These are phyloP conservation scores for Steinernema carpocapsae DNA, from an alignment of 2,888 invertebrate species.

Conservation along the genomic window DNA sequence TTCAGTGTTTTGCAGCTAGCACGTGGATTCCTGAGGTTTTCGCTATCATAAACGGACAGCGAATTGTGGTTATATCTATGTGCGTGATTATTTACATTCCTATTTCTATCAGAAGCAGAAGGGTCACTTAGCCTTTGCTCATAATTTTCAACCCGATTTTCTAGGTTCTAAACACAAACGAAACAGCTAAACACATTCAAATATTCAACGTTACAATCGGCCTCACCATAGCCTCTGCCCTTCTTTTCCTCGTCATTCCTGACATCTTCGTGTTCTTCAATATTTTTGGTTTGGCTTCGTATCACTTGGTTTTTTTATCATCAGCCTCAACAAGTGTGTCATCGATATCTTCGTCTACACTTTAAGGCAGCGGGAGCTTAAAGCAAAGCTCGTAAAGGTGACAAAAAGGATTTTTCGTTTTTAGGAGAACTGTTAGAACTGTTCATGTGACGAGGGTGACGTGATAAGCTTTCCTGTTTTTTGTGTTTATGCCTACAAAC, in stretches of 20 bases:
- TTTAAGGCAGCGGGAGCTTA: background rate
- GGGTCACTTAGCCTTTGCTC: background rate
- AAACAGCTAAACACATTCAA: background rate
- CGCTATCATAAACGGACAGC: background rate
- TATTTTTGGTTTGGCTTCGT: background rate
- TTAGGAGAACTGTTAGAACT: background rate
- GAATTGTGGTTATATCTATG: background rate
- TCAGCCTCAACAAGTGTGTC: slow-evolving; percentile 21
- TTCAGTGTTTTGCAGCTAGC: background rate
- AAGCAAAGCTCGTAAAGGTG: background rate
- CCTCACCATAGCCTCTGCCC: background rate
- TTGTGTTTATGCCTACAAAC: too few species aligned
- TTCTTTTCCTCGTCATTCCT: background rate
- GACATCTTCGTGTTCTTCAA: slow-evolving; percentile 19
- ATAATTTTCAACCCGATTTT: background rate
- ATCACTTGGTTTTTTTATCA: slow-evolving; percentile 1
- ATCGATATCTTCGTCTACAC: slow-evolving; percentile 25
- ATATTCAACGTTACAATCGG: background rate
- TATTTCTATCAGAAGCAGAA: background rate
- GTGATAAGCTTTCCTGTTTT: too few species aligned
- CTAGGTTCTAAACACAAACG: background rate
- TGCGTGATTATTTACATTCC: slow-evolving; percentile 1
- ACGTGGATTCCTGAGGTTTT: background rate
- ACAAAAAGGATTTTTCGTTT: background rate
- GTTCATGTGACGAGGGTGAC: too few species aligned